A percentile compares a stretch with the other conserved stretches of the same genome.
phyloP scores from a whole-genome alignment of 1,140 invertebrate genomes.

The Drosophila neocordata region DNA sequence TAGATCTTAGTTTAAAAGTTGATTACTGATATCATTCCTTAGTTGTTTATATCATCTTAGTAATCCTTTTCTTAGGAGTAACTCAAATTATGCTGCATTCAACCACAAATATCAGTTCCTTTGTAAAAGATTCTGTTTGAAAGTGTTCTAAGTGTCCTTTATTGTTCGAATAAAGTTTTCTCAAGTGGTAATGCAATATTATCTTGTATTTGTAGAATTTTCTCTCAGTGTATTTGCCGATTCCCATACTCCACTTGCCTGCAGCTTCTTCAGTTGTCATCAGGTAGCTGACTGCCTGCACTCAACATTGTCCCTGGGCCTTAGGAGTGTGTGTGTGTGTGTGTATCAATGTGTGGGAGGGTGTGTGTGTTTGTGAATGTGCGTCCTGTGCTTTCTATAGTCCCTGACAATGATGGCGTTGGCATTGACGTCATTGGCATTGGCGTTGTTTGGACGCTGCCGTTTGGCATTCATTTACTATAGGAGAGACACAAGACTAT shows the following conservation, averaged over 20 bases:
- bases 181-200: too few relatives aligned
- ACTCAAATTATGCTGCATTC: too few relatives aligned
- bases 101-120: too few relatives aligned
- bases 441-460: conserved; percentile 59
- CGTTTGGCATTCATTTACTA: conserved; percentile 68
- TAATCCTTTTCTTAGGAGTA: too few relatives aligned
- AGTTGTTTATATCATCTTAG: too few relatives aligned
- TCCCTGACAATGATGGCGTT: conserved; percentile 68
- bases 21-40: too few relatives aligned
- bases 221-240: neutral
- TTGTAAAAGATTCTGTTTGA: too few relatives aligned
- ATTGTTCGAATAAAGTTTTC: too few relatives aligned
- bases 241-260: conserved; percentile 13
- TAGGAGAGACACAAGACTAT: neutral
- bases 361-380: conserved; percentile 14
- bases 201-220: too few relatives aligned
- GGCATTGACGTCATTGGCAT: conserved; percentile 74
- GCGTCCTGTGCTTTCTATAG: conserved; percentile 11
- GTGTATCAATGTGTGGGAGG: neutral
- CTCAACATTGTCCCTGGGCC: conserved; percentile 48
- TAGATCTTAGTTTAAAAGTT: too few relatives aligned
- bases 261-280: conserved; percentile 36
- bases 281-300: conserved; percentile 51
- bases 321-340: conserved; percentile 23
- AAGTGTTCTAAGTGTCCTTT: too few relatives aligned